These are phyloP conservation scores for Mylabris sibirica DNA, from an alignment of 2,888 invertebrate genomes.

Conservation along the genomic window DNA sequence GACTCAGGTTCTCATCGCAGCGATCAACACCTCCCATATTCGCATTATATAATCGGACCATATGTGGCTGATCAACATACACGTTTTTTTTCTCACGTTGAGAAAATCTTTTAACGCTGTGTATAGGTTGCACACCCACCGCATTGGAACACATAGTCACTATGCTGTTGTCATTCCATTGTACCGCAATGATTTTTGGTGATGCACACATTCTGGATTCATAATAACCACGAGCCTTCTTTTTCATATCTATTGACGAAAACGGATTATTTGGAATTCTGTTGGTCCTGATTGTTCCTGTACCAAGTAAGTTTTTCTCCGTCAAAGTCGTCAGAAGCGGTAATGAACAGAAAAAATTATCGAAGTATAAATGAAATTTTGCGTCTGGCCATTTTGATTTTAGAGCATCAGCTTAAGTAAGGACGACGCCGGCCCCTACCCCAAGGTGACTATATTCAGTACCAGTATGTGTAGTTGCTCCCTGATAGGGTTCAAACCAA, in stretches of 20 bases:
- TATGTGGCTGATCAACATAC: constrained; percentile 36
- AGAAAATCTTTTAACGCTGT: constrained; percentile 26
- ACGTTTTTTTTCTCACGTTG: constrained; percentile 35
- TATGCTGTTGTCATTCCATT: constrained; percentile 41
- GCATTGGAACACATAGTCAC: constrained; percentile 33
- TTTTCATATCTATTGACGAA: constrained; percentile 18
- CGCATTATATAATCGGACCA: constrained; percentile 38
- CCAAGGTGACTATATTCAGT: constrained; percentile 36
- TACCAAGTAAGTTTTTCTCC: constrained; percentile 25
- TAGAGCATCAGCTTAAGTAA: constrained; percentile 30
- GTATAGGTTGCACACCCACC: constrained; percentile 14
- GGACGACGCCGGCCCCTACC: constrained; percentile 31
- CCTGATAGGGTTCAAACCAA: constrained; percentile 46
- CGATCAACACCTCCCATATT: constrained; percentile 46
- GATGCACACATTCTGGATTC: constrained; percentile 17
- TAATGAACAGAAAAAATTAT: constrained; percentile 40
- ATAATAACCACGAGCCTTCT: constrained; percentile 24
- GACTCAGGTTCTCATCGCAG: constrained; percentile 43
- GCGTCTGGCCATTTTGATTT: constrained; percentile 2
- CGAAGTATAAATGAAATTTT: constrained; percentile 37
- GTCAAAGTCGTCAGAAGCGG: constrained; percentile 30
- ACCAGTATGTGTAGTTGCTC: constrained; percentile 28
- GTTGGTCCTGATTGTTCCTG: constrained; percentile 37
- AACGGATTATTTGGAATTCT: constrained; percentile 23
- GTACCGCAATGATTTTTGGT: constrained; percentile 21